These are phyloP conservation scores for Stomorhina lunata DNA, from an alignment of 2,888 invertebrate species.

Conservation along the genomic window DNA sequence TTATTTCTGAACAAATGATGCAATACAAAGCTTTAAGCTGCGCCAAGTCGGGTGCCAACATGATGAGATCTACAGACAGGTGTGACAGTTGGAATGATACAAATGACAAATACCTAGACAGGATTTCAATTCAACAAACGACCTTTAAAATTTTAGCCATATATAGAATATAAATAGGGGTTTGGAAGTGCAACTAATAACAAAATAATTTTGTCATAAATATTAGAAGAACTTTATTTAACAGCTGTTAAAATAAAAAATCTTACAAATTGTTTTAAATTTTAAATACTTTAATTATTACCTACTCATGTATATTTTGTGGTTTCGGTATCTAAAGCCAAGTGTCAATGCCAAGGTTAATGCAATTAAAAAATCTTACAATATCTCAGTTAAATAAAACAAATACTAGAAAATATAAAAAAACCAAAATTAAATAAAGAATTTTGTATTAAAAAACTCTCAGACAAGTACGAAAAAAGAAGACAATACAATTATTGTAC, in stretches of 20 bases:
- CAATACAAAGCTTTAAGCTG: not conserved
- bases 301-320: no score
- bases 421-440: slow-evolving; percentile 13
- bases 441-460: not conserved
- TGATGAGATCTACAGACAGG: not conserved
- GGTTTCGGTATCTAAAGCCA: slow-evolving; percentile 5
- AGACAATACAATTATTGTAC: no score
- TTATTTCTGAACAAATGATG: not conserved
- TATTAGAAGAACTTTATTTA: no score
- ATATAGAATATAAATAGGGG: no score
- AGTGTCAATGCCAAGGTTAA: slow-evolving; percentile 62
- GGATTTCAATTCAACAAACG: no score
- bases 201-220: no score
- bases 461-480: not conserved
- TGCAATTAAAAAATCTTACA: slow-evolving; percentile 48
- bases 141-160: no score
- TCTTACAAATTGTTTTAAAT: no score
- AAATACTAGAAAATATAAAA: not conserved
- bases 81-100: no score
- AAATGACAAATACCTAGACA: no score
- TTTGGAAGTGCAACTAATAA: no score
- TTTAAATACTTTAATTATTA: no score
- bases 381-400: not conserved
- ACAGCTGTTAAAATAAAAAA: not conserved
- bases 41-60: not conserved